Evolutionary conservation across 1,140 invertebrate genomes (phyloP).

Genomic region (Platyura marginata): DNA sequence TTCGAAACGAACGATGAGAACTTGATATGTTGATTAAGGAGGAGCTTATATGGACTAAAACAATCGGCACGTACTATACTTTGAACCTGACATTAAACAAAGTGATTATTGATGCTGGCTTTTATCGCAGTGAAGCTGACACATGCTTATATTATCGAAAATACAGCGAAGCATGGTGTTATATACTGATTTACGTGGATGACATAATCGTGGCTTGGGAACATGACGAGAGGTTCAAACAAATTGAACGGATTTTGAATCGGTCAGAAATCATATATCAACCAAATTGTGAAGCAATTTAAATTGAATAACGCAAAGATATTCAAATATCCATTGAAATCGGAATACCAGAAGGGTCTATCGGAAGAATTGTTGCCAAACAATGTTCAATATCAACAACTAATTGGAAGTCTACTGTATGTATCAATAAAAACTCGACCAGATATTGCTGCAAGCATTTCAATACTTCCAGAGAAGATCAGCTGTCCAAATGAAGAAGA

Average conservation of each 20-base stretch:
- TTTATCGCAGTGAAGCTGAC: not conserved
- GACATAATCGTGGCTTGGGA: not conserved
- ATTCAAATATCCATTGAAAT: not conserved
- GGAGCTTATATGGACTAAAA: slow-evolving; percentile 22
- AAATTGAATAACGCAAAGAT: too few relatives aligned
- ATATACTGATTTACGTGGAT: too few relatives aligned
- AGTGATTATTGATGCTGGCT: too few relatives aligned
- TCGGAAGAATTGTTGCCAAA: too few relatives aligned
- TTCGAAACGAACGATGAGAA: slow-evolving; percentile 6
- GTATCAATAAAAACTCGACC: not conserved
- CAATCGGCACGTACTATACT: too few relatives aligned
- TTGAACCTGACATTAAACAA: too few relatives aligned
- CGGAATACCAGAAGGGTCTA: not conserved
- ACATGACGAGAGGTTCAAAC: too few relatives aligned
- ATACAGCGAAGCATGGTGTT: not conserved
- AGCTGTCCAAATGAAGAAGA: not conserved
- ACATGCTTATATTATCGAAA: too few relatives aligned
- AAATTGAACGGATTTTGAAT: not conserved
- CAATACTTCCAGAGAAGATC: not conserved
- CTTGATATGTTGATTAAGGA: slow-evolving; percentile 12
- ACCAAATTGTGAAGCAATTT: too few relatives aligned
- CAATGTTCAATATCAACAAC: not conserved
- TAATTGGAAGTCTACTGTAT: not conserved
- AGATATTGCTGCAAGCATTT: not conserved
- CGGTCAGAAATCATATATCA: not conserved